Evolutionary conservation across 2,113 vertebrate genomes (phyloP), one percentile per base, ranked within the genome.

Genomic region (Cygnus buccinator): DNA sequence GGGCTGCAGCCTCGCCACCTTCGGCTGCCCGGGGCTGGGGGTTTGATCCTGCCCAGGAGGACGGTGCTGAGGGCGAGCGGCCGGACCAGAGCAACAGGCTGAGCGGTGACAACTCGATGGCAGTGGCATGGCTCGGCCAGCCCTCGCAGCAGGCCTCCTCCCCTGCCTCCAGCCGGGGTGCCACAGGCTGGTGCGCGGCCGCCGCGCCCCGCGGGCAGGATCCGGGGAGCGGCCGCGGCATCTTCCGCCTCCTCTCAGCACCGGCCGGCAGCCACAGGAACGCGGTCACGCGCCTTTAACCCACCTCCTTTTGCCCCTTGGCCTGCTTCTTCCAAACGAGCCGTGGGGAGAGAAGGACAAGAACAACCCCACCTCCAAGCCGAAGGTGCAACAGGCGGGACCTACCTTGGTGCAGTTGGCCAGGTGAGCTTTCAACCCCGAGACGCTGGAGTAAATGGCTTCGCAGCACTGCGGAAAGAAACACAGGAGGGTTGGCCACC

Each of bases 391-490:
- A 12, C 7, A 25, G 7, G 29, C 28, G 17, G 15, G 2, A 87
- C 97, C 66, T 98, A 99, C 99, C 99, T 99, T 99, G 97, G 98
- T 99, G 97, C 99, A 99, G 98, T 99, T 99, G 94, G 99, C 99
- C 63, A 99, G 98, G 85, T 99, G 99, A 82, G 99, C 99, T 97
- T 99, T 99, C 62, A 99, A 98, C 92, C 99, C 99, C 18, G 99
- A 99, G 90, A 99, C 99, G 44, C 99, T 99, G 95, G 99, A 99
- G 96, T 99, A 99, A 90, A 99, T 99, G 95, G 99, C 99, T 98
- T 99, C 99, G 94, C 99, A 99, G 98, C 98, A 98, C 99, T 99
- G 98, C 17, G 54, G 96, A 89, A 63, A 77, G 59, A 94, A 66
- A 72, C 25, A 61, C 84, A 95, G 77, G 76, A 79, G 35, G 35